Percentiles rank a stretch among this genome's conserved stretches.
Conservation (phyloP, 2,113 vertebrate species). For the Buteo buteo region DNA sequence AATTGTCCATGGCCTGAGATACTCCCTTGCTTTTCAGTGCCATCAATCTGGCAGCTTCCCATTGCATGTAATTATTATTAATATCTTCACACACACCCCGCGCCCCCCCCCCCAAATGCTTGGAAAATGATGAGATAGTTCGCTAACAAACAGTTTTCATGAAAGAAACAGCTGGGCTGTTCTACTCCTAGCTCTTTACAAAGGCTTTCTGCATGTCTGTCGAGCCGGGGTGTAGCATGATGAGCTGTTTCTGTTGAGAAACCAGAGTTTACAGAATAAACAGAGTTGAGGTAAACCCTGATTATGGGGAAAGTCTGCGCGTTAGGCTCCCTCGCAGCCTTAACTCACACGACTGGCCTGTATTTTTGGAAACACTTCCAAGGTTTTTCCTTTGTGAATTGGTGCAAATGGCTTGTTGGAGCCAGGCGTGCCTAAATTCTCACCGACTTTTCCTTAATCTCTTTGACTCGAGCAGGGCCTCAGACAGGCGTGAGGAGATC, state of each 20-base stretch:
- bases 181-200: conserved; percentile 1
- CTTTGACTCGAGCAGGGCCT: neutral
- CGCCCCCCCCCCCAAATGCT: neutral
- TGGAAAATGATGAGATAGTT: conserved; percentile 39
- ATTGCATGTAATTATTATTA: neutral
- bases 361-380: conserved; percentile 58
- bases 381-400: conserved; percentile 50
- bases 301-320: conserved; percentile 40
- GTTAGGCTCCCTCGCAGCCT: conserved; percentile 35
- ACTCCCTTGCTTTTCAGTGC: neutral
- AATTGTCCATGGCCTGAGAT: neutral
- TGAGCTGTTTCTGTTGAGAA: conserved; percentile 69
- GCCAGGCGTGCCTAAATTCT: conserved; percentile 58
- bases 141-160: conserved; percentile 34
- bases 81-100: too few species aligned
- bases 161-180: conserved; percentile 37
- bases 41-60: neutral
- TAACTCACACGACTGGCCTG: conserved; percentile 20
- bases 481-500: conserved; percentile 30
- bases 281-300: conserved; percentile 56
- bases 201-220: conserved; percentile 35
- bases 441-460: conserved; percentile 51
- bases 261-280: conserved; percentile 71
- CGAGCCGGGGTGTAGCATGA: conserved; percentile 33
- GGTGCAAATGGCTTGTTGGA: conserved; percentile 19